phyloP scores from a whole-genome alignment of 2,797 vertebrate species.

The Neoniphon sammara region DNA sequence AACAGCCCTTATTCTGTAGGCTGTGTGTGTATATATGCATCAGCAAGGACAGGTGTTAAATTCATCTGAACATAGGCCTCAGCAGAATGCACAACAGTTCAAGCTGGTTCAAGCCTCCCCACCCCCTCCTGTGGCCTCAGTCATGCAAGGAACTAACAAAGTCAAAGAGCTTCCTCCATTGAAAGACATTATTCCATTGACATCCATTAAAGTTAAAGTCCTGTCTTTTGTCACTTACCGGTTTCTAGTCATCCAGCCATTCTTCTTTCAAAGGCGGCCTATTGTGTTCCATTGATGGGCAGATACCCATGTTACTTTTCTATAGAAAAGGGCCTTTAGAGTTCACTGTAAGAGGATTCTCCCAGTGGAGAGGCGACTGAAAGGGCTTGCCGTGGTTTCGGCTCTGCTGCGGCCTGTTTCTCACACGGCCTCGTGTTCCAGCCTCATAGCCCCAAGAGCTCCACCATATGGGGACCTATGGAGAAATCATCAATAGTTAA shows the following conservation, averaged over 20 bases:
- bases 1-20: slow-evolving; percentile 28
- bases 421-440: slow-evolving; percentile 63
- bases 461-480: slow-evolving; percentile 40
- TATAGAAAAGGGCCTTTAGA: slow-evolving; percentile 61
- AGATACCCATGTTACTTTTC: slow-evolving; percentile 63
- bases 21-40: slow-evolving; percentile 21
- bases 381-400: slow-evolving; percentile 56
- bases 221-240: slow-evolving; percentile 44
- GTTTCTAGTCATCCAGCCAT: slow-evolving; percentile 45
- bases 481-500: slow-evolving; percentile 59
- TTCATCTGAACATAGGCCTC: slow-evolving; percentile 37
- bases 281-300: slow-evolving; percentile 60
- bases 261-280: slow-evolving; percentile 41
- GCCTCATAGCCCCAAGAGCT: slow-evolving; percentile 48
- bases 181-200: slow-evolving; percentile 15
- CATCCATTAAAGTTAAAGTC: slow-evolving; percentile 33
- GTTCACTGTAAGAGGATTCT: slow-evolving; percentile 77
- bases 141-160: slow-evolving; percentile 19
- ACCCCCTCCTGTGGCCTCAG: background rate
- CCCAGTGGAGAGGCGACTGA: slow-evolving; percentile 68
- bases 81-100: background rate
- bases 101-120: background rate
- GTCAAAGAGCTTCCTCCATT: slow-evolving; percentile 28
- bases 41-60: slow-evolving; percentile 44
- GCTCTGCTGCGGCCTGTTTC: slow-evolving; percentile 63